Evolutionary conservation across 2,888 invertebrate species (phyloP).

Genomic region (Caenorhabditis doughertyi): DNA sequence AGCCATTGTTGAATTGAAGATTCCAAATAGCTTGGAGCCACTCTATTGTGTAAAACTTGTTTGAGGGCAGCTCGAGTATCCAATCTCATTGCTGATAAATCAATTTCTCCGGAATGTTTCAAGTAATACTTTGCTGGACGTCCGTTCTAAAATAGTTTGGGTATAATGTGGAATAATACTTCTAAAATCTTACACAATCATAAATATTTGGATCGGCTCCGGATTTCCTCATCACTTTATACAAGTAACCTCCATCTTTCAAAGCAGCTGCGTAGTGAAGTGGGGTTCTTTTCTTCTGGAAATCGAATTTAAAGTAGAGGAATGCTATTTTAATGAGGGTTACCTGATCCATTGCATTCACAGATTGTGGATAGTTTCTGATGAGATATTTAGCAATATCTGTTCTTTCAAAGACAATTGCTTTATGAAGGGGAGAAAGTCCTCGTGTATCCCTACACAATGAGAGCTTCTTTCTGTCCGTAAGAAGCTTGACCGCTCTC

Average conservation of each 20-base stretch:
- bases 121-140: constrained; percentile 83
- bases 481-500: constrained; percentile 83
- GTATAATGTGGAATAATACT: neutral
- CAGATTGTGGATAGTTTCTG: constrained; percentile 83
- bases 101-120: constrained; percentile 83
- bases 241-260: constrained; percentile 86
- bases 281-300: constrained; percentile 88
- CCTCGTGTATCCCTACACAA: constrained; percentile 83
- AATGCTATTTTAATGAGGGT: too few relatives aligned
- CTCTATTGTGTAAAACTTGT: constrained; percentile 82
- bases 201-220: constrained; percentile 87
- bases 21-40: constrained; percentile 83
- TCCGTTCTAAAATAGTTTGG: constrained; percentile 81
- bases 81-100: constrained; percentile 81
- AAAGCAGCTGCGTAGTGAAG: constrained; percentile 87
- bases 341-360: constrained; percentile 83
- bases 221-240: constrained; percentile 86
- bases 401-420: constrained; percentile 87
- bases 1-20: constrained; percentile 92
- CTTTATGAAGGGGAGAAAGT: constrained; percentile 81
- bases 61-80: constrained; percentile 81
- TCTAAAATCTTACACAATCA: constrained; percentile 84
- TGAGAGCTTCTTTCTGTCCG: constrained; percentile 85
- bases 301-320: too few relatives aligned
- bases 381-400: constrained; percentile 89